Conservation (phyloP, 2,797 vertebrate species). For the Ciconia nigra region DNA sequence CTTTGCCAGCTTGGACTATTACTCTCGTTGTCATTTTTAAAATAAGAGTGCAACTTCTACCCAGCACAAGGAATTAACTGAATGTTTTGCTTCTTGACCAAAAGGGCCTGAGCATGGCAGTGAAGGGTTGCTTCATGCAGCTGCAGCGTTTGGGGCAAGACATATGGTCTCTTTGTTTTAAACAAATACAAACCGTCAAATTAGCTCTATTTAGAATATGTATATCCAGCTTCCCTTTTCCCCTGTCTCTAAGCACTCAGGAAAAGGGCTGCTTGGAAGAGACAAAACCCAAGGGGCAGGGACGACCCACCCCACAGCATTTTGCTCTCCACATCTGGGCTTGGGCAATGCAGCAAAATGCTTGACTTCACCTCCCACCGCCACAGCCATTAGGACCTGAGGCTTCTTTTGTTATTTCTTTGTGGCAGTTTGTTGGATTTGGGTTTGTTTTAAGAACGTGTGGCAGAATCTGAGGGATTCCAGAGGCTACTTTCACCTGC, state of each 20-base stretch:
- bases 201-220: not conserved
- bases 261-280: not conserved
- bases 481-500: constrained; percentile 15
- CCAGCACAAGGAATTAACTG: not conserved
- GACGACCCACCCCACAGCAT: not conserved
- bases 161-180: not conserved
- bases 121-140: not conserved
- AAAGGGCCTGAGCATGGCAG: not conserved
- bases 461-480: not conserved
- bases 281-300: not conserved
- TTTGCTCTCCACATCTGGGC: not conserved
- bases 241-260: not conserved
- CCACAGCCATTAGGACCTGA: not conserved
- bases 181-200: not conserved
- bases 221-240: not conserved
- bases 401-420: constrained; percentile 6
- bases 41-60: not conserved
- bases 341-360: not conserved
- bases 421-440: not conserved
- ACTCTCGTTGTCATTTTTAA: not conserved
- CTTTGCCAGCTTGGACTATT: not conserved
- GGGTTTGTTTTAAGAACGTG: not conserved
- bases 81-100: not conserved
- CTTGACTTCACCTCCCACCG: not conserved
- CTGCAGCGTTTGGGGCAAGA: not conserved